Evolutionary conservation across 2,888 invertebrate species (phyloP), one percentile per base, ranked within the genome.

Genomic region (Galerucella pusilla): DNA sequence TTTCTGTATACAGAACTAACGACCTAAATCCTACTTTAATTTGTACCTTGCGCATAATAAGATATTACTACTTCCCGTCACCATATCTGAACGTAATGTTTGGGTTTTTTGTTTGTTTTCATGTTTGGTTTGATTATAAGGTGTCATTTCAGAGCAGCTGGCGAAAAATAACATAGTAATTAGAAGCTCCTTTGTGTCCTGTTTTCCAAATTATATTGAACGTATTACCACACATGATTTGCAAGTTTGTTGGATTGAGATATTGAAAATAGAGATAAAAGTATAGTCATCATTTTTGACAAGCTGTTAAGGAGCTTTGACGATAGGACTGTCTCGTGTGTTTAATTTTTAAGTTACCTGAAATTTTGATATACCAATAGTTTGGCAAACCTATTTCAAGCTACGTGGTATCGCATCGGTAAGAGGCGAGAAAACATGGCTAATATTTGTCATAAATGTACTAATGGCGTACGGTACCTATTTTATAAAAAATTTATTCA

Each of bases 221-320:
- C 49, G 12, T 64, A 71, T 71, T 71, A 71, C 71, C 20, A 71
- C 20, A 54, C 63, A 71, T 71, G 71, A 71, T 71, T 71, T 71
- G 71, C 71, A 64, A 49, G 35, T 64, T 64, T 45, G 20, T 46
- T 28, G 16, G 45, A 60, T 60, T 25, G 46, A 60, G 20, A 70
- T 63, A 45, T 61, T 20, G 46, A 16, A 68, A 10, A 59, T 16
- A 4, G 11, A 52, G 59, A 54, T 54, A 7, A 16, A n/a, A 1
- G 5, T 61, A 14, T 70, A n/a, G 63, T 70, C 46, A 68, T 68
- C 59, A 70, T 69, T 60, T 46, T 46, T 60, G 68, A 59, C 68
- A 42, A 42, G 35, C 14, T 5, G 54, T 35, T 12, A 35, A 6
- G 35, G 61, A 28, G 61, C 10, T 61, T 12, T 10, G 14, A 49